Percentiles rank a stretch among this genome's conserved stretches.
Evolutionary conservation across 2,113 vertebrate genomes (phyloP).

Genomic region (Suncus etruscus): DNA sequence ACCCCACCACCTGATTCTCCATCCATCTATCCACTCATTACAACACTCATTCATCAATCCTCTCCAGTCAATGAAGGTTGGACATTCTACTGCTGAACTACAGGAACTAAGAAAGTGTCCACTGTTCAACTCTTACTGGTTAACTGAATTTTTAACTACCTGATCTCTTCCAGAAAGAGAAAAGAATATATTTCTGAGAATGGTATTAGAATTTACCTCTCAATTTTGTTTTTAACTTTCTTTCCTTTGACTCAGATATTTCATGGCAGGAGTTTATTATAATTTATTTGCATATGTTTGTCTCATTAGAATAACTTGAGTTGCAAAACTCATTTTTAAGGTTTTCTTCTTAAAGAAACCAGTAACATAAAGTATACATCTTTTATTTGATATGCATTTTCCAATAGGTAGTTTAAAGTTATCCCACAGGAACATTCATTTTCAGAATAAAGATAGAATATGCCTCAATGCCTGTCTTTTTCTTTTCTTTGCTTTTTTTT

Average conservation of each 20-base stretch:
- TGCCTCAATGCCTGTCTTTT: constrained; percentile 59
- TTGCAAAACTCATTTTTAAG: constrained; percentile 84
- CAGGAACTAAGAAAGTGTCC: not conserved
- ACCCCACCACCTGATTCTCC: not conserved
- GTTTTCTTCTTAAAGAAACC: constrained; percentile 84
- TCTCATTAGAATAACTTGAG: constrained; percentile 78
- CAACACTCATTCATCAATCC: not conserved
- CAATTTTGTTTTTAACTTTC: constrained; percentile 62
- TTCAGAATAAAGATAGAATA: constrained; percentile 83
- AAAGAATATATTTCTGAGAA: constrained; percentile 65
- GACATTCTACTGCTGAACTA: rapidly evolving
- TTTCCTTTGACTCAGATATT: constrained; percentile 76
- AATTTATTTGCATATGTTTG: constrained; percentile 83
- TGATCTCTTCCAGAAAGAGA: constrained; percentile 37
- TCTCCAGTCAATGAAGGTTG: not conserved
- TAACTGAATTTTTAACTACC: not conserved
- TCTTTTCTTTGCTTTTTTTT: not conserved
- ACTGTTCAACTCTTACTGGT: not conserved
- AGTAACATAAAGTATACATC: constrained; percentile 87
- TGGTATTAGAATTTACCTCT: constrained; percentile 66
- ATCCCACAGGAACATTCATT: constrained; percentile 78
- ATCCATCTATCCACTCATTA: not conserved
- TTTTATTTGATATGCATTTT: constrained; percentile 82
- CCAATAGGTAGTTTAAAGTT: constrained; percentile 61
- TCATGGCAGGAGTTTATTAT: constrained; percentile 71